A percentile compares a stretch with the other conserved stretches of the same genome.
phyloP scores from a whole-genome alignment of 2,797 vertebrate species.

The Otolemur crassicaudatus region DNA sequence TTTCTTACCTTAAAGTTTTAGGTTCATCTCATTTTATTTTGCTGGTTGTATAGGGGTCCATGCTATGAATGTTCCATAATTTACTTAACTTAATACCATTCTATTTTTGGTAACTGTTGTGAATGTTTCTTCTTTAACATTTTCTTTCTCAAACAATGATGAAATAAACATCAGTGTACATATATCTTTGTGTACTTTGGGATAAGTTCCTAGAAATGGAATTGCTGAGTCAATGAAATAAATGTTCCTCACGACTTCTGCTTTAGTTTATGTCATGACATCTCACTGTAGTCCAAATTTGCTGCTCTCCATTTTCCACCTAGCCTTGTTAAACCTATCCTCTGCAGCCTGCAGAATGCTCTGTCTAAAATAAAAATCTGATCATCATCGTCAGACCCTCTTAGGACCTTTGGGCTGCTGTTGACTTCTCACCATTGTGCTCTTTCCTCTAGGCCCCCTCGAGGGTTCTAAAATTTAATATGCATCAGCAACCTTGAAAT shows the following conservation, averaged over 20 bases:
- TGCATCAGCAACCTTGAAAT: neutral
- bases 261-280: neutral
- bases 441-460: neutral
- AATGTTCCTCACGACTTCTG: neutral
- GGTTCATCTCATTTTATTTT: neutral
- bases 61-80: neutral
- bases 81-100: neutral
- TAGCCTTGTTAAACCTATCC: neutral
- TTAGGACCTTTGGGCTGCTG: neutral
- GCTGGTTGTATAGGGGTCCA: neutral
- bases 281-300: neutral
- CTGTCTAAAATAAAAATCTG: neutral
- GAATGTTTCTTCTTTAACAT: neutral
- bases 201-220: neutral
- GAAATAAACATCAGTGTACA: neutral
- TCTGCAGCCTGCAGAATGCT: neutral
- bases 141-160: neutral
- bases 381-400: too few species aligned
- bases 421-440: neutral
- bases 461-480: neutral
- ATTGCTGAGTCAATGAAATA: neutral
- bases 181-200: neutral
- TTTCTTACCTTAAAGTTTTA: neutral
- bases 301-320: neutral
- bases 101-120: neutral